These are phyloP conservation scores for Pachydiplax longipennis DNA, from an alignment of 2,888 invertebrate species.

Conservation along the genomic window DNA sequence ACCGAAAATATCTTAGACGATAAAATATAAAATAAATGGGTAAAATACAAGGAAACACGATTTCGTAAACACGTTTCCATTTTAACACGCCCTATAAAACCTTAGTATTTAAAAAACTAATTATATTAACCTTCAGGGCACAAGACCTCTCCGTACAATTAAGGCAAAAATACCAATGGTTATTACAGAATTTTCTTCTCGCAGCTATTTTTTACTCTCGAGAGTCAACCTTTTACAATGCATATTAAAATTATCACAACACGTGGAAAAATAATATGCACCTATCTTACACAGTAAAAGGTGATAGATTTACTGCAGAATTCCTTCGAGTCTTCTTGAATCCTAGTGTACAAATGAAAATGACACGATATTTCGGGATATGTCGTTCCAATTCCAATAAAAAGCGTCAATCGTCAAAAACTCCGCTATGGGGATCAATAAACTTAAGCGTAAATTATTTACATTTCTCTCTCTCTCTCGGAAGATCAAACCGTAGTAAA, in stretches of 20 bases:
- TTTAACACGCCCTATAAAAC: not conserved
- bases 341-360: not conserved
- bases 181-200: not conserved
- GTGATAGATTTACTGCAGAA: not conserved
- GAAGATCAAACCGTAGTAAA: not conserved
- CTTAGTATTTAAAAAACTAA: not conserved
- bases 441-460: not conserved
- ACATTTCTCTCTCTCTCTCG: not conserved
- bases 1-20: not conserved
- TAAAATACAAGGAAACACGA: not conserved
- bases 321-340: not conserved
- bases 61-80: not conserved
- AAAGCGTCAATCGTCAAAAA: not conserved
- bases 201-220: not conserved
- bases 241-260: conserved; percentile 27
- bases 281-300: not conserved
- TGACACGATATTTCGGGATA: not conserved
- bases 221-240: not conserved
- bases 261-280: conserved; percentile 38
- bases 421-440: not conserved
- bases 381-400: not conserved
- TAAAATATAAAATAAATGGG: not conserved
- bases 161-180: not conserved
- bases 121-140: not conserved
- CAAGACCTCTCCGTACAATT: not conserved